A percentile compares a stretch with the other conserved stretches of the same genome.
Conservation (phyloP, 2,797 vertebrate species). For the Caiman crocodilus region DNA sequence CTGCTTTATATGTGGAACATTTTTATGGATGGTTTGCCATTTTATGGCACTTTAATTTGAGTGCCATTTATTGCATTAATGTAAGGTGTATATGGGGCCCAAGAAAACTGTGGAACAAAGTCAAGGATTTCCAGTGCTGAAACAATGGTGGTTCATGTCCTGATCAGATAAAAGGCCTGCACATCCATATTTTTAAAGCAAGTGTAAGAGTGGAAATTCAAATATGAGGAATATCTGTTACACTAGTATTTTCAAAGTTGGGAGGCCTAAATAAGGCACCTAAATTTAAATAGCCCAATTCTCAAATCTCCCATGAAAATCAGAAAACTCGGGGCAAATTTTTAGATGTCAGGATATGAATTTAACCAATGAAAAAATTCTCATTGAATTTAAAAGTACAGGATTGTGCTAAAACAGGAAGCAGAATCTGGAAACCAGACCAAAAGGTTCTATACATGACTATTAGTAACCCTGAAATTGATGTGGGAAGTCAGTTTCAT, state of each 20-base stretch:
- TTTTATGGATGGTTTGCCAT: too few species aligned
- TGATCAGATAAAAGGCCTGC: not conserved
- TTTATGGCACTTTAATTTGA: too few species aligned
- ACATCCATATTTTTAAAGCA: not conserved
- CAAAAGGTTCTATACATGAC: too few species aligned
- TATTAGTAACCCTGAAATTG: too few species aligned
- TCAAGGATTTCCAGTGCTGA: not conserved
- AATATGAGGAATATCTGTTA: not conserved
- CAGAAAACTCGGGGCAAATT: not conserved
- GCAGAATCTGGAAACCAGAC: too few species aligned
- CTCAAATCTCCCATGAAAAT: not conserved
- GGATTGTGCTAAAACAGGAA: not conserved
- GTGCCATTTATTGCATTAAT: too few species aligned
- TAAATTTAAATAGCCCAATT: not conserved
- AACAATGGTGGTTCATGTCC: not conserved
- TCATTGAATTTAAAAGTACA: not conserved
- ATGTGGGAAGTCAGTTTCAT: too few species aligned
- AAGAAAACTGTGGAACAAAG: not conserved
- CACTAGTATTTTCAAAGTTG: not conserved
- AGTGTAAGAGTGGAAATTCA: not conserved
- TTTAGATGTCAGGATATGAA: not conserved
- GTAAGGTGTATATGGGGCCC: too few species aligned
- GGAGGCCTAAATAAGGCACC: not conserved
- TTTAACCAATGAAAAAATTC: constrained; percentile 19
- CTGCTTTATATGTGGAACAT: too few species aligned